phyloP scores from a whole-genome alignment of 2,113 vertebrate genomes.

The Cyphomyrus discorhynchus region DNA sequence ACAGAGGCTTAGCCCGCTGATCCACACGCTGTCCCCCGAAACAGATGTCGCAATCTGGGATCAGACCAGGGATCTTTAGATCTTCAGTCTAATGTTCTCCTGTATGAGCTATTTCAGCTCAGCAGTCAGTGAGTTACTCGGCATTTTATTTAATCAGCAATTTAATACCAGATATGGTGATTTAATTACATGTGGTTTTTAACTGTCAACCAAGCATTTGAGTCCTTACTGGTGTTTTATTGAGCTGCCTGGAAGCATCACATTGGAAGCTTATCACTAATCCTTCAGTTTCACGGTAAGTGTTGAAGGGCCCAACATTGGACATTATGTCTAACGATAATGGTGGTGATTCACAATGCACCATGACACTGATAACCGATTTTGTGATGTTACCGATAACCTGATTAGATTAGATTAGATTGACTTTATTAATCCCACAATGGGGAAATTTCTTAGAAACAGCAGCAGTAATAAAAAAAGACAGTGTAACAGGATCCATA shows the following conservation, averaged over 20 bases:
- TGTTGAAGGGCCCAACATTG: neutral
- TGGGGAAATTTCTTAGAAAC: too few species aligned
- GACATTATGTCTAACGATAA: neutral
- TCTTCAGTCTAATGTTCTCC: neutral
- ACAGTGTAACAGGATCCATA: too few species aligned
- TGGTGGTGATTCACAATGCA: neutral
- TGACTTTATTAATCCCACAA: too few species aligned
- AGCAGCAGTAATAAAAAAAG: too few species aligned
- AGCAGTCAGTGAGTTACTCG: neutral
- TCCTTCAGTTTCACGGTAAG: neutral
- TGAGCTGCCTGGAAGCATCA: neutral
- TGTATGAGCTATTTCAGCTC: neutral
- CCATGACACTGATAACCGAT: neutral
- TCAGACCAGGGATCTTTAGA: neutral
- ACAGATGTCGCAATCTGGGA: neutral
- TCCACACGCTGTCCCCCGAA: neutral
- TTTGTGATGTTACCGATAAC: neutral
- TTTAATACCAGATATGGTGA: neutral
- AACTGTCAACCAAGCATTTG: neutral
- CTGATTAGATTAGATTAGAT: neutral
- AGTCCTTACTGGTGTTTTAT: neutral
- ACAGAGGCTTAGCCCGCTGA: neutral
- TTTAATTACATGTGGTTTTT: neutral
- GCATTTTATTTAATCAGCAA: neutral
- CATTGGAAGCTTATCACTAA: neutral